Base-by-base conservation (phyloP, 2,113 vertebrate genomes). In the Bambusicola thoracicus region DNA sequence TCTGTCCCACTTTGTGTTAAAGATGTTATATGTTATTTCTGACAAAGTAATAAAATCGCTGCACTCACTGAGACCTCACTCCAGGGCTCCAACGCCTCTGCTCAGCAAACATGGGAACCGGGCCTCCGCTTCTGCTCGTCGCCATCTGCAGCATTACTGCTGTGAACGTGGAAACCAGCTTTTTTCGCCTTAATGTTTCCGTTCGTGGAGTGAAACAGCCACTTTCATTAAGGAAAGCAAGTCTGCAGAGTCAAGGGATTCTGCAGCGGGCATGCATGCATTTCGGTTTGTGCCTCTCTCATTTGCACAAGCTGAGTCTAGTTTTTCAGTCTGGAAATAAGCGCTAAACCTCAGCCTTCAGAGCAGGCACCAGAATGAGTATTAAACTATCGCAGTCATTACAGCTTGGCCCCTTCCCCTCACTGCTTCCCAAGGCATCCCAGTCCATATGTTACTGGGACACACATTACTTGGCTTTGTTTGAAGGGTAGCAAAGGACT, bases 11-110 rank as follows among this genome's bases (percentile, higher is more conserved):
- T 86, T 84, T 5, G 0, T 58, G 68, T 81, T 92, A 86, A 95
- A 95, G 73, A 92, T 68, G 69, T 75, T 78, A 49, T 53, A 41
- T 6, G 7, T 91, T 90, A 84, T 75, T 94, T 95, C 55, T 92
- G 87, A 95, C 69, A 83, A 86, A 83, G 82, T 75, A 90, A 90
- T 85, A 92, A 93, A 88, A 20, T 4, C 32, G 10, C 22, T 36
- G 58, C 30, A 32, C 53, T 56, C 81, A 58, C 27, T 22, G 73
- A 93, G 81, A 87, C 56, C 77, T 90, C 89, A 70, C 79, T 80
- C 65, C 82, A 51, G 72, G 2, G 1, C 0, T 2, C 85, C 59
- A 73, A 89, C 61, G 65, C 75, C 78, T 63, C 59, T n/a, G 65
- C 79, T 82, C 61, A n/a, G 68, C 55, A 87, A 89, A 67, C 36